These are phyloP conservation scores for Babylonia areolata DNA, from an alignment of 1,140 invertebrate species.

Conservation along the genomic window DNA sequence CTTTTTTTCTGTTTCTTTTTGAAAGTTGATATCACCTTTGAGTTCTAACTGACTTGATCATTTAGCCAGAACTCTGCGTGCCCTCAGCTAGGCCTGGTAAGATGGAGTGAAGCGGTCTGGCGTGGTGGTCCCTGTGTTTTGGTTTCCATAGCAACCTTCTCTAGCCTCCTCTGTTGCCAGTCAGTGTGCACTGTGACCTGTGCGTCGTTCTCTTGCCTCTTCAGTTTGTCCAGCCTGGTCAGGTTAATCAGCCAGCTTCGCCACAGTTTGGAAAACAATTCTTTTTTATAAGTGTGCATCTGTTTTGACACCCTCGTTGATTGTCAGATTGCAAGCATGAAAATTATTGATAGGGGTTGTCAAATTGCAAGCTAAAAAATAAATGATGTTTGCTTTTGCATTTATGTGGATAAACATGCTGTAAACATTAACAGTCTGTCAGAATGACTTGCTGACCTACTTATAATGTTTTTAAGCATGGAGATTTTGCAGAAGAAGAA, in stretches of 20 bases:
- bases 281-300: too few relatives aligned
- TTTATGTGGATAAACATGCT: too few relatives aligned
- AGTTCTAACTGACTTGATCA: not conserved
- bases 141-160: constrained; percentile 14
- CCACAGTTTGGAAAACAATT: too few relatives aligned
- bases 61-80: constrained; percentile 9
- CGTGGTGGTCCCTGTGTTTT: not conserved
- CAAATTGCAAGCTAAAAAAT: too few relatives aligned
- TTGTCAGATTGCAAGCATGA: too few relatives aligned
- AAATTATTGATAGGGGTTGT: too few relatives aligned
- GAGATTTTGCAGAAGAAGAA: too few relatives aligned
- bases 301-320: too few relatives aligned
- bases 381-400: too few relatives aligned
- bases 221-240: not conserved
- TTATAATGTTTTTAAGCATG: too few relatives aligned
- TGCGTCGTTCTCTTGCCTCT: not conserved
- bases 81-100: not conserved
- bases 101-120: not conserved
- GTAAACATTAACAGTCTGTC: too few relatives aligned
- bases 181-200: not conserved
- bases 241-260: not conserved
- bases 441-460: too few relatives aligned
- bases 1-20: not conserved
- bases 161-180: not conserved
- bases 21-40: not conserved